Evolutionary conservation across 2,797 vertebrate species (phyloP), one percentile per base, ranked within the genome.

Genomic region (Todus mexicanus): DNA sequence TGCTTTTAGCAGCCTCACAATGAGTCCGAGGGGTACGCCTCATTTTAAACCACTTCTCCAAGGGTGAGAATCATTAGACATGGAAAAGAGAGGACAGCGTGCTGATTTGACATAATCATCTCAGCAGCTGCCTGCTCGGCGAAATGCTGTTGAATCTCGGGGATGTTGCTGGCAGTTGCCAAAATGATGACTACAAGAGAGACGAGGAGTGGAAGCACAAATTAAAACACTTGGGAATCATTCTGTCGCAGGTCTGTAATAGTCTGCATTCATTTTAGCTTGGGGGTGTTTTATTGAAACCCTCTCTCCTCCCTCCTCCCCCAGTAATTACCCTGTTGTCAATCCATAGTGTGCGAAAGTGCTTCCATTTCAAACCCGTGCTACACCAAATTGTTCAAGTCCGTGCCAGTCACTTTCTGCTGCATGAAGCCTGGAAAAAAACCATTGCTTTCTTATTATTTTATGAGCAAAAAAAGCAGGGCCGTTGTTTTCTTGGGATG

Each of bases 141-240:
- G n/a, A 83, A 94, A 91, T 73, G 76, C 87, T 78, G 48, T 69
- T 88, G 73, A 89, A 68, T 87, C 64, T 92, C 8, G 0, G 89
- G 79, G 76, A 95, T 88, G 68, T 84, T 92, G 70, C 91, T 91
- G 80, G 74, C 75, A 84, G 50, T 91, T 91, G 89, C 85, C 80
- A 86, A 92, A 95, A 95, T 76, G 79, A 93, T 79, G 79, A 86
- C 90, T 93, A 70, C 73, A 64, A 86, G 87, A 86, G 35, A 90
- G 82, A 90, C 31, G 53, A 93, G 87, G 66, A 93, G 45, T 90
- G 48, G 84, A 95, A 91, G 73, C 94, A 92, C 95, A 96, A 96
- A 96, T 96, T 95, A 91, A 95, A 95, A 92, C 91, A 91, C 92
- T 92, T 86, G 94, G 93, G 94, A 94, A 95, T 95, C 73, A 38